Evolutionary conservation across 1,140 invertebrate genomes (phyloP).

Genomic region (Danaus plexippus): DNA sequence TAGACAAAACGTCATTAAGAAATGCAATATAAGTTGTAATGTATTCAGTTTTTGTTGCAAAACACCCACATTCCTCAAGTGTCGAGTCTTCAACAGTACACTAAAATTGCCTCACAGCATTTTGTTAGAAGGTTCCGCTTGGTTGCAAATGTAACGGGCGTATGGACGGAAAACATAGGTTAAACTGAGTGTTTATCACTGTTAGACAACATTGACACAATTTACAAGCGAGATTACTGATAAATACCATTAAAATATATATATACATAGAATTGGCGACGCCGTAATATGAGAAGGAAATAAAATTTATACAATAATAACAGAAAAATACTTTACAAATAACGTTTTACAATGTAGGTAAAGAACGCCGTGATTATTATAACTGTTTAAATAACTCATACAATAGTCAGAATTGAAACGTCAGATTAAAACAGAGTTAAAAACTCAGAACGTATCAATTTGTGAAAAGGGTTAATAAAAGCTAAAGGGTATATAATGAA

Average conservation of each 20-base stretch:
- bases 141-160: constrained; percentile 37
- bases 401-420: no score
- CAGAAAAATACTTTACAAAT: constrained; percentile 13
- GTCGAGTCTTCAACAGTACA: constrained; percentile 14
- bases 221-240: neutral
- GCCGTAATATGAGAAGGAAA: no score
- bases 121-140: constrained; percentile 34
- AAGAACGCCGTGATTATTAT: no score
- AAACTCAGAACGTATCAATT: no score
- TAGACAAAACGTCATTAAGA: no score
- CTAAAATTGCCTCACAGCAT: constrained; percentile 27
- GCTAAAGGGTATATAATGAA: no score
- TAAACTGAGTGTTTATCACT: constrained; percentile 37
- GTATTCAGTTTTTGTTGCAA: constrained; percentile 19
- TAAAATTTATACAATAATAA: no score
- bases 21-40: no score
- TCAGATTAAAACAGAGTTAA: no score
- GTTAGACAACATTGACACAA: constrained; percentile 36
- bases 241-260: neutral
- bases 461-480: no score
- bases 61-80: constrained; percentile 30
- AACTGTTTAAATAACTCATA: no score
- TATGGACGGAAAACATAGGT: constrained; percentile 35
- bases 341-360: neutral
- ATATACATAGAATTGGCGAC: no score